phyloP scores from a whole-genome alignment of 1,140 invertebrate species.

The Oreohelix idahoensis region DNA sequence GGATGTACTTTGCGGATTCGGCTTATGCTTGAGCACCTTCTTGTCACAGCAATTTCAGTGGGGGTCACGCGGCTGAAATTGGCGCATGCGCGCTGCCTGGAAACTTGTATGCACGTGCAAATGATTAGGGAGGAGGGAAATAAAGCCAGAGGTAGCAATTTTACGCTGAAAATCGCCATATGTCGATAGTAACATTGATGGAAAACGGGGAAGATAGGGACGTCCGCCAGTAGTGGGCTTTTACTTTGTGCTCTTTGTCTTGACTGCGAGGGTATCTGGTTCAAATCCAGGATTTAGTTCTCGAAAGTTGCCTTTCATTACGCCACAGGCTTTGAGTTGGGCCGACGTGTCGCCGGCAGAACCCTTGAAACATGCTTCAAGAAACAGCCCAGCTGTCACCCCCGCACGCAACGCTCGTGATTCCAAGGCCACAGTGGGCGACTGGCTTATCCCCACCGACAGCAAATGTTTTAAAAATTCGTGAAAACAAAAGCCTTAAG shows the following conservation, averaged over 20 bases:
- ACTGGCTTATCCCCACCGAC: no score
- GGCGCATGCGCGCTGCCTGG: constrained; percentile 19
- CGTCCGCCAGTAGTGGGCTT: not conserved
- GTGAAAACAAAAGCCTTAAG: no score
- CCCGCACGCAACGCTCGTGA: not conserved
- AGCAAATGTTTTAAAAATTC: no score
- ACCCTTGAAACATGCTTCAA: not conserved
- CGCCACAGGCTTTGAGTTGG: not conserved
- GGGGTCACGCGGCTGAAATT: constrained; percentile 5
- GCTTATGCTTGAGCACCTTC: constrained; percentile 15
- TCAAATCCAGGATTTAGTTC: constrained; percentile 1
- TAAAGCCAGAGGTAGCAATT: constrained; percentile 1
- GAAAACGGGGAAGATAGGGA: not conserved
- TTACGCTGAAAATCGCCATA: not conserved
- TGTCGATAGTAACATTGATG: not conserved
- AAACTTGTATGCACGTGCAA: constrained; percentile 7
- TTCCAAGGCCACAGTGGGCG: not conserved
- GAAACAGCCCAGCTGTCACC: not conserved
- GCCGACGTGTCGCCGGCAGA: not conserved
- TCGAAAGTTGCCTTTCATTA: not conserved
- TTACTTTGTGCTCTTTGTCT: not conserved
- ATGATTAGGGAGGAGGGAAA: not conserved
- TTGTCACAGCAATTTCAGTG: constrained; percentile 18
- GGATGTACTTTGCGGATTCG: not conserved
- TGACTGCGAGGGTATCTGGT: not conserved